phyloP scores from a whole-genome alignment of 2,797 vertebrate genomes.

The Sternotherus odoratus region DNA sequence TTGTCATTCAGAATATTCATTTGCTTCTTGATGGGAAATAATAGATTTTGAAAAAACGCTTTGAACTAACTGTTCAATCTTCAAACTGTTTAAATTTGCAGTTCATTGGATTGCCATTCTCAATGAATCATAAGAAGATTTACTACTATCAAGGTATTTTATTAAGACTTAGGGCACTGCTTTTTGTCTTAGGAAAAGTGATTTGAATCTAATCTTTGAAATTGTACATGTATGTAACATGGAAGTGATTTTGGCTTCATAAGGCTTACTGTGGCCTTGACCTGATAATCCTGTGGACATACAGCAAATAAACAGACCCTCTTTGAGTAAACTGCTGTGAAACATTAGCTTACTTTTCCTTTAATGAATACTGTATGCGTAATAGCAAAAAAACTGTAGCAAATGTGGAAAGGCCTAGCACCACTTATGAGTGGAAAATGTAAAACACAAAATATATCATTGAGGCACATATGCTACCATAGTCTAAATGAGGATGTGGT shows the following conservation, averaged over 20 bases:
- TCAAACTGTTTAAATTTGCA: constrained; percentile 36
- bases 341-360: constrained; percentile 2
- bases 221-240: background rate
- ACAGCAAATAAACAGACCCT: background rate
- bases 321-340: background rate
- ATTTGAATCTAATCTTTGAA: constrained; percentile 15
- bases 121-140: constrained; percentile 32
- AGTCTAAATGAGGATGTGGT: background rate
- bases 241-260: constrained; percentile 33
- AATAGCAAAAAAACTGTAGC: background rate
- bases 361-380: background rate
- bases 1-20: constrained; percentile 22
- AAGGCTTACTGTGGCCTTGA: constrained; percentile 2
- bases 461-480: background rate
- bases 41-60: background rate
- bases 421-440: background rate
- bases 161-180: constrained; percentile 32
- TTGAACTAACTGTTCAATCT: background rate
- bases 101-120: background rate
- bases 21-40: constrained; percentile 26
- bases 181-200: constrained; percentile 44
- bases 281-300: background rate
- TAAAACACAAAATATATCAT: background rate
- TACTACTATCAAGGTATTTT: constrained; percentile 21
- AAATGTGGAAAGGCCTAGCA: background rate